Conservation (phyloP, 2,113 vertebrate genomes). For the Xenopus laevis region DNA sequence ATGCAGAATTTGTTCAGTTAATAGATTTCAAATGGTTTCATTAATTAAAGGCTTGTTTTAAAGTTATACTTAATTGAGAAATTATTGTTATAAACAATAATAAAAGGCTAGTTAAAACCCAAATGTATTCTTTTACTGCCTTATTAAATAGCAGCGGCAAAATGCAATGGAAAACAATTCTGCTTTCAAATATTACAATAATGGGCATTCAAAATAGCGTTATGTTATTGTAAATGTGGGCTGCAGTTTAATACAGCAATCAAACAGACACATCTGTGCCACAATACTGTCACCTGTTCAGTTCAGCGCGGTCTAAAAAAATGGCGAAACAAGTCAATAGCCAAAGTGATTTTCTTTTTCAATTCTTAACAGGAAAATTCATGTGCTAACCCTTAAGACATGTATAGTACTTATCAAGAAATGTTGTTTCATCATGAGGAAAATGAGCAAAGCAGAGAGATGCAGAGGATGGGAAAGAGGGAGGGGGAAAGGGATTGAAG, state of each 20-base stretch:
- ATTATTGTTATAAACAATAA: neutral
- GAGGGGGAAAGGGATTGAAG: no score
- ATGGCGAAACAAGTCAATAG: neutral
- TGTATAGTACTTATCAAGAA: neutral
- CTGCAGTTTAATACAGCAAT: neutral
- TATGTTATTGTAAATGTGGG: conserved; percentile 9
- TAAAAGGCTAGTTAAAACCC: neutral
- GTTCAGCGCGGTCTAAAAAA: neutral
- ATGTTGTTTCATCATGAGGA: no score
- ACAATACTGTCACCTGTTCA: conserved; percentile 39
- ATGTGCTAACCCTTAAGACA: neutral
- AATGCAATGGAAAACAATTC: neutral
- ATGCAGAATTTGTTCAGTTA: no score
- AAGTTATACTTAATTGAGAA: no score
- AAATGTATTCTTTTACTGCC: neutral
- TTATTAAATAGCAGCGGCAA: neutral
- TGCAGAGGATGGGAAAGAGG: no score
- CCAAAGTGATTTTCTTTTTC: neutral
- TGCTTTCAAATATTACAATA: conserved; percentile 17
- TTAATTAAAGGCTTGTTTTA: no score
- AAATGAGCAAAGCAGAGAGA: no score
- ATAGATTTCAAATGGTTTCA: no score
- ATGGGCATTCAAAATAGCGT: conserved; percentile 3
- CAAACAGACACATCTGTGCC: conserved; percentile 1
- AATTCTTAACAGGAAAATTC: neutral